These are phyloP conservation scores for Syrmaticus mikado DNA, from an alignment of 2,113 vertebrate species.

Conservation along the genomic window DNA sequence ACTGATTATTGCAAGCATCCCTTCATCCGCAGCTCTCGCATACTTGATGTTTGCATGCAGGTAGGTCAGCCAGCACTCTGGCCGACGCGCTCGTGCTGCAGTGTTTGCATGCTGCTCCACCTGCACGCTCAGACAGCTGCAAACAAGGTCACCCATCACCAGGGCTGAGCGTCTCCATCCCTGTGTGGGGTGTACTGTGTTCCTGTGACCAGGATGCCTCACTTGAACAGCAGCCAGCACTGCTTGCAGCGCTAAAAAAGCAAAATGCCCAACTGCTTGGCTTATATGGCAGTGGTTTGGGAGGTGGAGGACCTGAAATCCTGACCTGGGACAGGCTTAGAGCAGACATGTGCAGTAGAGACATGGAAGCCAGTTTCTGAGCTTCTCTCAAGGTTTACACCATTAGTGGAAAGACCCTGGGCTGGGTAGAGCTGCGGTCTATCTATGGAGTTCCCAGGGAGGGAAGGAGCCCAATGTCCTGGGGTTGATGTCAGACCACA, in stretches of 20 bases:
- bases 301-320: neutral
- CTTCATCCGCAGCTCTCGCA: neutral
- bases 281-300: neutral
- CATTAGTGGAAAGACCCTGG: neutral
- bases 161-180: neutral
- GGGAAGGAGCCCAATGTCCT: neutral
- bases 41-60: neutral
- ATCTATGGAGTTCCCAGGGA: neutral
- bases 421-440: neutral
- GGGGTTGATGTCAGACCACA: neutral
- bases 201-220: neutral
- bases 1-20: neutral
- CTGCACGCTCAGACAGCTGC: neutral
- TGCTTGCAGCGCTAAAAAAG: neutral
- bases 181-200: neutral
- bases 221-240: neutral
- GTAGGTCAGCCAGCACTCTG: neutral
- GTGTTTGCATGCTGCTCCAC: slow-evolving; percentile 19
- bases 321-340: neutral
- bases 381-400: neutral
- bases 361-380: neutral
- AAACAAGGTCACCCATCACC: slow-evolving; percentile 39
- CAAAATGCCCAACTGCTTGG: neutral
- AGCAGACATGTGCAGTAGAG: neutral
- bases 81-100: neutral